Base-by-base conservation (phyloP, 2,797 vertebrate species). In the Fistularia commersonii region DNA sequence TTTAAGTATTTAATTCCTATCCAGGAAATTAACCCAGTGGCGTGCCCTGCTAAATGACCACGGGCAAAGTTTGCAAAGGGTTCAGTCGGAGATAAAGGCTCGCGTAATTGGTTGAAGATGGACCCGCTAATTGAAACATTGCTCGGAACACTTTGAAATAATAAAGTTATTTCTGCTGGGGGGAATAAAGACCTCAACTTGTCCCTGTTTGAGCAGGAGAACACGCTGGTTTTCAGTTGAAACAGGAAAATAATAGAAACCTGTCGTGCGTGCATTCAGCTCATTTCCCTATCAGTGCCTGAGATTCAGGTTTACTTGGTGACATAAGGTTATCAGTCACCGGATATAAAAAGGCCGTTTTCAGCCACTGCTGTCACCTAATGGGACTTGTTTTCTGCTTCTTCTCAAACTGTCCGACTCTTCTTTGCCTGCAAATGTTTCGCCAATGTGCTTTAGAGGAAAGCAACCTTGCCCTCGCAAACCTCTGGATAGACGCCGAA, bases 21-120 rank as follows among this genome's bases (percentile, higher is more conserved):
- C 7, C 3, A 6, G 45, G 40, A 49, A 61, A 68, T 76, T 64
- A 64, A 77, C 68, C 57, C 64, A 51, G 48, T 61, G 60, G 41
- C 11, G 8, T 32, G 53, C 44, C 47, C 48, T 34, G 15, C 48
- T 66, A 67, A 81, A 76, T 47, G 50, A 48, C 69, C 33, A 57
- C 1, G 34, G 61, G 56, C 52, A 53, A 54, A 64, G 66, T 74
- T 70, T 54, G 48, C 37, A 32, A 10, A 53, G 45, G 69, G 64
- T 80, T 85, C 69, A 73, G 63, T 66, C 48, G 43, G 63, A 61
- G 79, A 61, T 73, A 87, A 86, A 60, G 56, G 78, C 47, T 61
- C 74, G 48, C 77, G 77, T 85, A 85, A 88, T 87, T 84, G 80
- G 48, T 81, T 82, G 64, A 79, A 79, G 75, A 72, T 67, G 69